A percentile compares a stretch with the other conserved stretches of the same genome.
These are phyloP conservation scores for Baryphthengus martii DNA, from an alignment of 2,113 vertebrate species.

Conservation along the genomic window DNA sequence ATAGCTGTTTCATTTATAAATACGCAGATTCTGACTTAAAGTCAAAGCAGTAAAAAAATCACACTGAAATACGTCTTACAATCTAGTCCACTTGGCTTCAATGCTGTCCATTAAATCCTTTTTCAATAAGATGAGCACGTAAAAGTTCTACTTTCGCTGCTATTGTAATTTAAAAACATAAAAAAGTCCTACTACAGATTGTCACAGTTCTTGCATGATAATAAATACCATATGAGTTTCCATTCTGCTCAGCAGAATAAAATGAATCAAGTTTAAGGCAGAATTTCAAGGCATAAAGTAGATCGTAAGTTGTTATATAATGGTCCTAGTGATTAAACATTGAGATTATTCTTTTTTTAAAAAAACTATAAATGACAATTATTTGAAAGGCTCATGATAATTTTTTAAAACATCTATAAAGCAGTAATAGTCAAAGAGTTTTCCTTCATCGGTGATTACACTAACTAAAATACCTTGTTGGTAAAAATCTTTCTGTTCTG, in stretches of 20 bases:
- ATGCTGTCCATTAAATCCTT: background rate
- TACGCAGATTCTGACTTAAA: background rate
- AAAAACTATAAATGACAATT: background rate
- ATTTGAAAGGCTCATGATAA: background rate
- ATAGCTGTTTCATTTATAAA: background rate
- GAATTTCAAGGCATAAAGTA: background rate
- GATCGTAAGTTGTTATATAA: background rate
- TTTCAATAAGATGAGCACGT: background rate
- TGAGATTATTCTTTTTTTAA: background rate
- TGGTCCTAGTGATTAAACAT: background rate
- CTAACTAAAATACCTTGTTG: background rate
- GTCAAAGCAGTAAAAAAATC: background rate
- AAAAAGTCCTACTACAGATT: background rate
- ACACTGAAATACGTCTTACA: background rate
- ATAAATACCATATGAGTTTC: slow-evolving; percentile 8
- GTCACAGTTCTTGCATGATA: background rate
- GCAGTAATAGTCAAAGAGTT: background rate
- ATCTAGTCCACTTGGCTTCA: background rate
- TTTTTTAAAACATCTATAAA: background rate
- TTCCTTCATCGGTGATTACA: background rate
- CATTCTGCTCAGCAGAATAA: background rate
- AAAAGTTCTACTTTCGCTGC: background rate
- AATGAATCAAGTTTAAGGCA: background rate
- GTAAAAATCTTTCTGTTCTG: background rate
- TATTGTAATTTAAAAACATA: background rate